These are phyloP conservation scores for Neomorphus geoffroyi DNA, from an alignment of 2,797 vertebrate genomes.

Conservation along the genomic window DNA sequence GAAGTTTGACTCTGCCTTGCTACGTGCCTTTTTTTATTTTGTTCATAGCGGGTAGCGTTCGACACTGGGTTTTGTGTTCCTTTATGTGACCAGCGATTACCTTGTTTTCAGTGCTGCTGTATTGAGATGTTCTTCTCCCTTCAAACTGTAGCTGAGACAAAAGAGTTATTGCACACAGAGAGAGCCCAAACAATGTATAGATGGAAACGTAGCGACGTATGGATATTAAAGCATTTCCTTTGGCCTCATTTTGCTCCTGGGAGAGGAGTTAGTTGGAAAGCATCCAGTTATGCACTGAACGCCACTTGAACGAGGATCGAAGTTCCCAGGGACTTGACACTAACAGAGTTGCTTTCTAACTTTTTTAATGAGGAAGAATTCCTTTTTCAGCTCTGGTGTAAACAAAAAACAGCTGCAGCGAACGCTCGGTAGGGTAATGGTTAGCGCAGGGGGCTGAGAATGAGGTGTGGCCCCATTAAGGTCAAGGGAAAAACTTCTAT, in stretches of 20 bases:
- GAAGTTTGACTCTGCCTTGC: background rate
- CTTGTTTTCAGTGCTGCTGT: background rate
- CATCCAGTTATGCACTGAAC: background rate
- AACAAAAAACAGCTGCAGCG: constrained; percentile 30
- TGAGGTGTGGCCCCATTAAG: background rate
- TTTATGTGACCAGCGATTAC: background rate
- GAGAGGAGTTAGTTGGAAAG: constrained; percentile 1
- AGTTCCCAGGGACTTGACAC: constrained; percentile 36
- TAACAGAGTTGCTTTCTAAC: constrained; percentile 30
- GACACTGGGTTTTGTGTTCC: background rate
- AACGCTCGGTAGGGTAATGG: background rate
- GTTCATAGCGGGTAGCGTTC: accelerated
- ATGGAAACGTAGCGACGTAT: background rate
- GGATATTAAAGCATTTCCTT: background rate
- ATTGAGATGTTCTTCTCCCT: background rate
- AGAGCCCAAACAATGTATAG: background rate
- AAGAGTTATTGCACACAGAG: background rate
- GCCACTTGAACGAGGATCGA: accelerated
- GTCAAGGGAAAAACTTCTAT: background rate
- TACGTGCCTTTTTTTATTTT: background rate
- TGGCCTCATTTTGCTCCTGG: background rate
- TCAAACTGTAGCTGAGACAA: background rate
- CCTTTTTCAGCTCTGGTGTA: constrained; percentile 29
- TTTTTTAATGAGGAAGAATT: constrained; percentile 57
- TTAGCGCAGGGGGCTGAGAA: background rate